Conservation (phyloP, 2,113 vertebrate species). For the Capra hircus region DNA sequence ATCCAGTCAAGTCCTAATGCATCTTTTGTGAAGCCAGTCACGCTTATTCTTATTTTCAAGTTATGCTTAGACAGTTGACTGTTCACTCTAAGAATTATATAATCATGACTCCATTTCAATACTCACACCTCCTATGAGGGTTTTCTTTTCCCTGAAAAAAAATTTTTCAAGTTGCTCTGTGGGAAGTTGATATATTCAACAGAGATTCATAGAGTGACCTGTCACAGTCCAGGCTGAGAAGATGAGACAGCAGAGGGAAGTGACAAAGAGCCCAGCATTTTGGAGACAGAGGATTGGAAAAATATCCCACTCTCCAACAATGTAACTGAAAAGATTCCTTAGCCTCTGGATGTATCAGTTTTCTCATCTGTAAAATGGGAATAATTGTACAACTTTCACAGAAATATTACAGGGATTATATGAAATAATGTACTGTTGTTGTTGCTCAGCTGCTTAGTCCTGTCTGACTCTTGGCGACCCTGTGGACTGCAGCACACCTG, state of each 20-base stretch:
- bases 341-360: not conserved
- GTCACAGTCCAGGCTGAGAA: not conserved
- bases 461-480: not conserved
- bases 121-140: not conserved
- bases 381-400: not conserved
- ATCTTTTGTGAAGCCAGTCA: not conserved
- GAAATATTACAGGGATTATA: not conserved
- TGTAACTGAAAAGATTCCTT: not conserved
- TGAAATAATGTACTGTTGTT: not conserved
- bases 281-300: not conserved
- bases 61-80: not conserved
- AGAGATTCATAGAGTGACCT: not conserved
- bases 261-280: not conserved
- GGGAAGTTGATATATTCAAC: not conserved
- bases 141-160: not conserved
- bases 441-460: not conserved
- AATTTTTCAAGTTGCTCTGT: not conserved
- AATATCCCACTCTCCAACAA: not conserved
- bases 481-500: not conserved
- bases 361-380: not conserved
- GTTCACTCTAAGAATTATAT: not conserved
- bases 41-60: not conserved
- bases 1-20: not conserved
- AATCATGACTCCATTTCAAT: not conserved
- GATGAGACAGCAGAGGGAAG: not conserved